Percentiles rank a stretch among this genome's conserved stretches.
phyloP scores from a whole-genome alignment of 2,113 vertebrate species.

The Alectura lathami region DNA sequence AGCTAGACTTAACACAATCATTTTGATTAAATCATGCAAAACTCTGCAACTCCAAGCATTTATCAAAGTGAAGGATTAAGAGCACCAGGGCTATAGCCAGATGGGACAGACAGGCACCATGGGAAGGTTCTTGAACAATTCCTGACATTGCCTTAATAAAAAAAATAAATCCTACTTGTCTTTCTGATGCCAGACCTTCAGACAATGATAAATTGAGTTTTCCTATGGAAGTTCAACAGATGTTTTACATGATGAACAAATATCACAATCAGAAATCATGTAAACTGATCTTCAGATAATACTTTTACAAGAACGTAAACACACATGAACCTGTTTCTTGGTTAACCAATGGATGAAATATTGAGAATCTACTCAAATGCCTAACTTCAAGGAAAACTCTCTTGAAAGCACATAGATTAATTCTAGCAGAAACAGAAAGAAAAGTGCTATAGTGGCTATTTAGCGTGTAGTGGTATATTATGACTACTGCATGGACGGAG shows the following conservation, averaged over 20 bases:
- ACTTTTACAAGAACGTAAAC: neutral
- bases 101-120: neutral
- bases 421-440: neutral
- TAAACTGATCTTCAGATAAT: neutral
- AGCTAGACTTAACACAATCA: neutral
- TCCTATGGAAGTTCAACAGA: neutral
- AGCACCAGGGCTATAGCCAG: neutral
- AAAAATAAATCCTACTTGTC: neutral
- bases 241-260: neutral
- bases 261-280: neutral
- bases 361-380: neutral
- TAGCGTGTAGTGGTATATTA: neutral
- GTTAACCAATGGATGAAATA: no score
- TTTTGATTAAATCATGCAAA: neutral
- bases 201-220: neutral
- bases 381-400: neutral
- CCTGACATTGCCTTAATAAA: neutral
- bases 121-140: neutral
- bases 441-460: neutral
- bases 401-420: neutral
- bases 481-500: neutral
- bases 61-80: slow-evolving; percentile 17
- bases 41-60: neutral
- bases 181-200: neutral
- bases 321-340: neutral